These are phyloP conservation scores for Pelmatolapia mariae DNA, from an alignment of 2,113 vertebrate genomes.

Conservation along the genomic window DNA sequence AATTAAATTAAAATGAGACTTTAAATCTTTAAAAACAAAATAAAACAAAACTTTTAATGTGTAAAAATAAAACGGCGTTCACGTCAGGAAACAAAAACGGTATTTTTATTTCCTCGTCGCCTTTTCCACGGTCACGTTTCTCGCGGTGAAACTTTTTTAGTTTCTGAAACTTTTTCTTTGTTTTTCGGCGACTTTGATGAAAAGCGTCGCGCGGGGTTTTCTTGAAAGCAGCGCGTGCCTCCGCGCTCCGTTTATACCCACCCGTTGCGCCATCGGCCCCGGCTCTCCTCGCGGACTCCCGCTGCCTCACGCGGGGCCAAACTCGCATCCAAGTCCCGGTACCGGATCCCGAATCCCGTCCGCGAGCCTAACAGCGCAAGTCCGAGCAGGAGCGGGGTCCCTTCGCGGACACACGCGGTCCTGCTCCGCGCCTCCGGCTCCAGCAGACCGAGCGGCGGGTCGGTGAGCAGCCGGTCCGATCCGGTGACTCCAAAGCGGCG, in stretches of 20 bases:
- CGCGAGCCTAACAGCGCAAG: background rate
- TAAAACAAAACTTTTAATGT: background rate
- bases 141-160: background rate
- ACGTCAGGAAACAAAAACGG: background rate
- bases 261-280: slow-evolving; percentile 95
- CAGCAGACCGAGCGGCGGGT: slow-evolving; percentile 56
- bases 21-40: background rate
- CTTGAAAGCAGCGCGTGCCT: background rate
- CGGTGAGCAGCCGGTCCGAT: slow-evolving; percentile 64
- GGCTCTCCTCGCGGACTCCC: slow-evolving; percentile 75
- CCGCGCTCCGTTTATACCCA: slow-evolving; percentile 72
- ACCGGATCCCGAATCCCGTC: slow-evolving; percentile 53
- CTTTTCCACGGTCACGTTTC: background rate
- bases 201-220: background rate
- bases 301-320: slow-evolving; percentile 81
- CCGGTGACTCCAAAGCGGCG: slow-evolving; percentile 76
- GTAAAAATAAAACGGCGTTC: background rate
- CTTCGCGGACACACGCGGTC: slow-evolving; percentile 64
- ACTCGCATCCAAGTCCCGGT: slow-evolving; percentile 74
- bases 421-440: slow-evolving; percentile 69
- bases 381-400: background rate
- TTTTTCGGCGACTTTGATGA: background rate
- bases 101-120: background rate
- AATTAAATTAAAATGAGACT: background rate
- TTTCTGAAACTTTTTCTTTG: background rate